Conservation (phyloP, 2,113 vertebrate species). For the Malaclemys terrapin region DNA sequence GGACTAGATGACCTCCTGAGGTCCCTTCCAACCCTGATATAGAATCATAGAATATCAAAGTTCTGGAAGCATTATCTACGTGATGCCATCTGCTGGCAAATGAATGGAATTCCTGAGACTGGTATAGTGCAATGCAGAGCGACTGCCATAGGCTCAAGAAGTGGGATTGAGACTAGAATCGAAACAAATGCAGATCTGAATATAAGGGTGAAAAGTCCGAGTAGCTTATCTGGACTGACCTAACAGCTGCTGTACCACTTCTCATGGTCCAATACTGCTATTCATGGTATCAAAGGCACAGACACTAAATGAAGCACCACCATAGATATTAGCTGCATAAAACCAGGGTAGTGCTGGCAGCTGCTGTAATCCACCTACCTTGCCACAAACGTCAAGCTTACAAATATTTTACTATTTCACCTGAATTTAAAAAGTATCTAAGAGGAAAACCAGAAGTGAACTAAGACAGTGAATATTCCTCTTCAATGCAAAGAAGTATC, state of each 20-base stretch:
- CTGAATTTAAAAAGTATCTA: not conserved
- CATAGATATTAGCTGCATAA: not conserved
- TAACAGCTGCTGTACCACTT: not conserved
- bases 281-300: not conserved
- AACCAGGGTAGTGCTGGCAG: not conserved
- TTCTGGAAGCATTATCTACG: accelerated
- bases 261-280: not conserved
- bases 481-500: not conserved
- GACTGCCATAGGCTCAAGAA: not conserved
- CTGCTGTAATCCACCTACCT: not conserved
- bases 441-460: not conserved
- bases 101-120: not conserved
- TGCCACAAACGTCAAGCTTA: not conserved
- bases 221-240: not conserved
- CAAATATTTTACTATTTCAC: not conserved
- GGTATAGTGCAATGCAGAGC: not conserved
- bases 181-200: not conserved
- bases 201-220: not conserved
- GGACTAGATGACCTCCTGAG: too few species aligned
- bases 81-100: not conserved
- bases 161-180: not conserved
- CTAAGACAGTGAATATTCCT: not conserved
- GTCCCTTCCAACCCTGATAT: too few species aligned
- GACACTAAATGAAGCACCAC: not conserved
- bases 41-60: not conserved